Base-by-base conservation (phyloP, 2,797 vertebrate species). In the Anomalospiza imberbis region DNA sequence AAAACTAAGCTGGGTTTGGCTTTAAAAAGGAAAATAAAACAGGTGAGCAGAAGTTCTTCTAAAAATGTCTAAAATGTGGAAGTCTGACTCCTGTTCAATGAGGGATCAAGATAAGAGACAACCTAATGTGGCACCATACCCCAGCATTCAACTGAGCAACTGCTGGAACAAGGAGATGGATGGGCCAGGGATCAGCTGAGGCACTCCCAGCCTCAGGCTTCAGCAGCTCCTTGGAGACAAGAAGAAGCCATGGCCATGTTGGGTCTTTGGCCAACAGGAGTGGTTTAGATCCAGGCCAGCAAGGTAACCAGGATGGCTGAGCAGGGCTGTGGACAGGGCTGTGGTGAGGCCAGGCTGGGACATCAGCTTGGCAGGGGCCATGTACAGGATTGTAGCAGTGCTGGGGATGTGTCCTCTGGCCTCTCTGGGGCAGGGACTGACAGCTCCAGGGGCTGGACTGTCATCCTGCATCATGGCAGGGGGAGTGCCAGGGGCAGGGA, bases 401-500 rank as follows among this genome's bases (percentile, higher is more conserved):
- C 25, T 67, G 36, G 51, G 53, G 10, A 11, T 0, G 0, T 3
- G 10, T 4, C 45, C 42, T 57, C 10, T 3, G 5, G 21, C 16
- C 11, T 58, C 34, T 9, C 29, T 47, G 45, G 53, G 32, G 11
- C 16, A 70, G 24, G 9, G 2, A 17, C 7, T 40, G 48, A 12
- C 3, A 5, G 13, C 12, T 31, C 24, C 0, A 0, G 28, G 6
- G 29, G 6, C 25, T 55, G 50, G 24, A 68, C 47, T 12, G 25
- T 8, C 15, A 12, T 32, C 38, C 38, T 72, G 25, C 20, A 17
- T 22, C 0, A 0, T 13, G 28, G 9, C 2, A 3, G 3, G 17
- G 8, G 5, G 2, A 70, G 1, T 2, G 4, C 24, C 0, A 0
- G 17, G 16, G 20, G 1, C 29, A n/a, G 6, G 4, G 20, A 67